Percentiles rank a stretch among this genome's conserved stretches.
Evolutionary conservation across 2,113 vertebrate genomes (phyloP).

Genomic region (Sapayoa aenigma): DNA sequence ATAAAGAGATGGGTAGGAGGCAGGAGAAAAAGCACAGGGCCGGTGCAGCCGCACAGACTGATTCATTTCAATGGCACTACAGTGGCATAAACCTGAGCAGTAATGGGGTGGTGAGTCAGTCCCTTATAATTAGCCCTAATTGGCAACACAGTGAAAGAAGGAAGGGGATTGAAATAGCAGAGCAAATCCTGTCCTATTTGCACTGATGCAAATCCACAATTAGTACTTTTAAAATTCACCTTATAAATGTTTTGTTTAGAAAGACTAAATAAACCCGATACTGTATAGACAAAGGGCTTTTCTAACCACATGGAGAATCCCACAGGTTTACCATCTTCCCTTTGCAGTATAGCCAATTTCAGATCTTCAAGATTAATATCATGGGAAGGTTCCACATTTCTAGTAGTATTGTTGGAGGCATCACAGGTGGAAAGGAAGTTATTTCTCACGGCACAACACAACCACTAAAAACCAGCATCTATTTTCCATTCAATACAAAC

Average conservation of each 20-base stretch:
- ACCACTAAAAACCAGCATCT: background rate
- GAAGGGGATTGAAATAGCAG: background rate
- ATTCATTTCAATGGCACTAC: background rate
- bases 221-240: background rate
- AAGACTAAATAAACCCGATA: background rate
- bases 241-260: background rate
- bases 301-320: background rate
- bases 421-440: background rate
- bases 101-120: constrained; percentile 10
- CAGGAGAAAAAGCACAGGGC: background rate
- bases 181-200: background rate
- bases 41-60: background rate
- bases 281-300: background rate
- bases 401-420: background rate
- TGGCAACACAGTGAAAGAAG: background rate
- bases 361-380: background rate
- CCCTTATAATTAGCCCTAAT: constrained; percentile 12
- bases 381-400: background rate
- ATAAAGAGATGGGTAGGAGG: background rate
- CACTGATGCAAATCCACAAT: background rate
- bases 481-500: constrained; percentile 21
- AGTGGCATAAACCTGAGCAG: background rate
- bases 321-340: background rate
- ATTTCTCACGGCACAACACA: constrained; percentile 25
- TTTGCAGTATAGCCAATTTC: background rate